These are phyloP conservation scores for Novumbra hubbsi DNA, from an alignment of 2,797 vertebrate species.

Conservation along the genomic window DNA sequence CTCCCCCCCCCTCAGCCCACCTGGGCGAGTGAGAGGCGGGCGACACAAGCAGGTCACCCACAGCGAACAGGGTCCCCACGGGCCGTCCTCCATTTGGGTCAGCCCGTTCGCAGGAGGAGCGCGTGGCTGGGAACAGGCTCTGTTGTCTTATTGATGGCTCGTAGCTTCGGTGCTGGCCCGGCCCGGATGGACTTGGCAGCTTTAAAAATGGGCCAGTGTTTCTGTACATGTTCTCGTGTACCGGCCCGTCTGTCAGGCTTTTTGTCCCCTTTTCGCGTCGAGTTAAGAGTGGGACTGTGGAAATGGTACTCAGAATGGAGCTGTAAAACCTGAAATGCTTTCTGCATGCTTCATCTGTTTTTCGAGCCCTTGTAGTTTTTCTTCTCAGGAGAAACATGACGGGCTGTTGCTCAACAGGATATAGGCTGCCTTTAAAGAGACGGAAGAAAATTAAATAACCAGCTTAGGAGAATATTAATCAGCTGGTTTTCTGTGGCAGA, in stretches of 20 bases:
- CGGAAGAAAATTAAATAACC: constrained; percentile 12
- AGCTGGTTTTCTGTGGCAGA: background rate
- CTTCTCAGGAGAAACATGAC: background rate
- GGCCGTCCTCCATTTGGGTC: background rate
- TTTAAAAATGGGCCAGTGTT: background rate
- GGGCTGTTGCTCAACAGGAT: constrained; percentile 4
- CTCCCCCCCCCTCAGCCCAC: background rate
- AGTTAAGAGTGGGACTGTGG: too few species aligned
- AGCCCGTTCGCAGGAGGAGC: background rate
- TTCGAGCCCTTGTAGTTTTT: background rate
- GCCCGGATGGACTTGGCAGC: background rate
- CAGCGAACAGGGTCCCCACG: background rate
- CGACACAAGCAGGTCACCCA: background rate
- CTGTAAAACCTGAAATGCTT: background rate
- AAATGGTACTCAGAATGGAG: background rate
- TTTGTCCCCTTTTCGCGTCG: background rate
- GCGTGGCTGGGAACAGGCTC: background rate
- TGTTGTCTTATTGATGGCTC: background rate
- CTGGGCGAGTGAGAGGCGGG: background rate
- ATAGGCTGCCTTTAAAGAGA: constrained; percentile 1
- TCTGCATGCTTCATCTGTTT: background rate
- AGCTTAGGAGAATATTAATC: constrained; percentile 7
- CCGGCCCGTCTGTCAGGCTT: background rate
- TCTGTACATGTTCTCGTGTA: background rate
- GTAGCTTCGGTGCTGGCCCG: background rate